phyloP scores from a whole-genome alignment of 2,797 vertebrate genomes.

The Pseudocheirus occidentalis region DNA sequence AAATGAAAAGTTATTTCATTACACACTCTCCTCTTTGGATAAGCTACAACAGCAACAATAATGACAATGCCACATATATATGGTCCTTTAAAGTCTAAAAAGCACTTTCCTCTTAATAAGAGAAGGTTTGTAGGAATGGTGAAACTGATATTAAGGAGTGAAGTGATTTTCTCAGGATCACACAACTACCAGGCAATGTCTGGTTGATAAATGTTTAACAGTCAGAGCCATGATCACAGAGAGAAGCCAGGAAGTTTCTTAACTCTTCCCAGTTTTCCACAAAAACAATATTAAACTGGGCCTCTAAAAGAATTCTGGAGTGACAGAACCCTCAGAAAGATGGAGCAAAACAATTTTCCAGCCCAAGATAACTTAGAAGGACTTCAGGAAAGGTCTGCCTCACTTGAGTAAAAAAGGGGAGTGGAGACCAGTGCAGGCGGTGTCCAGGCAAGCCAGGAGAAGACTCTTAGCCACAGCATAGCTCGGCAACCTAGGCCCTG shows the following conservation, averaged over 20 bases:
- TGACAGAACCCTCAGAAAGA: no score
- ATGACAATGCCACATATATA: background rate
- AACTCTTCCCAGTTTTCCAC: background rate
- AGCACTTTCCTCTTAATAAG: background rate
- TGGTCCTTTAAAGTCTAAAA: background rate
- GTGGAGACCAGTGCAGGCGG: background rate
- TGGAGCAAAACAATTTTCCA: background rate
- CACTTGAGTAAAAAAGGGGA: background rate
- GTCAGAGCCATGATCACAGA: background rate
- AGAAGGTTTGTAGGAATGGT: background rate
- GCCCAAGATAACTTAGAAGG: background rate
- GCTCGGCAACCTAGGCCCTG: background rate
- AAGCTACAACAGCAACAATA: background rate
- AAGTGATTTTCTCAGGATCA: background rate
- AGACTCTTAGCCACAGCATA: background rate
- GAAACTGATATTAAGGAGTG: background rate
- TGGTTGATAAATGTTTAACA: background rate
- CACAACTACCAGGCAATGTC: background rate
- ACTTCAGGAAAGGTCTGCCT: background rate
- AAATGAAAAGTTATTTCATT: background rate
- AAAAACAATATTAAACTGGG: background rate
- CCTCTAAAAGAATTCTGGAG: background rate
- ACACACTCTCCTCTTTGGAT: background rate
- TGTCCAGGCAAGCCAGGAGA: background rate
- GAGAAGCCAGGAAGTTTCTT: background rate